phyloP scores from a whole-genome alignment of 2,888 invertebrate species.

The Drosophila pseudotalamancana region DNA sequence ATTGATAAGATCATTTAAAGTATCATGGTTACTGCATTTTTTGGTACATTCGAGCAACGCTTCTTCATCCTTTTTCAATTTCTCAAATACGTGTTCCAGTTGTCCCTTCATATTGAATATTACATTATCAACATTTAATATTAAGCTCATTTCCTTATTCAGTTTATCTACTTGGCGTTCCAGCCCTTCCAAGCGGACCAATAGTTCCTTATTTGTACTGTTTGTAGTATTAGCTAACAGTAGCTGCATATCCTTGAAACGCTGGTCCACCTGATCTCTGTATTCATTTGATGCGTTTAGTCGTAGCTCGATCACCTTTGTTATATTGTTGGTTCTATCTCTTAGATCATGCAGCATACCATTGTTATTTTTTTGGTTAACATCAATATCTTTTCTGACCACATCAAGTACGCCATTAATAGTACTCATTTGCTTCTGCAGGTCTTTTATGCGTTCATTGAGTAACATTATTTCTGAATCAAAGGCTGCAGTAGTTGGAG shows the following conservation, averaged over 20 bases:
- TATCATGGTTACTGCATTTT: conserved; percentile 21
- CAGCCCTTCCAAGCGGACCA: background rate
- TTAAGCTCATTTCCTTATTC: too few relatives aligned
- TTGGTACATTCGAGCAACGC: conserved; percentile 4
- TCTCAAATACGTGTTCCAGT: background rate
- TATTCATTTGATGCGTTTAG: background rate
- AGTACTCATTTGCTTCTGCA: background rate
- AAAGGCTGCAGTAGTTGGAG: background rate
- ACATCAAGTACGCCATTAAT: background rate
- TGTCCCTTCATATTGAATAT: too few relatives aligned
- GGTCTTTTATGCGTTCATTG: background rate
- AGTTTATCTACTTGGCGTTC: too few relatives aligned
- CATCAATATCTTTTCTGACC: background rate
- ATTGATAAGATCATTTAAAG: conserved; percentile 38
- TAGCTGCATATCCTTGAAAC: background rate
- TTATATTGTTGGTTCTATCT: background rate
- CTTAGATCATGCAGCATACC: background rate
- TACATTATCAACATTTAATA: too few relatives aligned
- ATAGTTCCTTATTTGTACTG: background rate
- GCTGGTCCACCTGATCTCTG: background rate
- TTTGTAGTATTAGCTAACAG: background rate
- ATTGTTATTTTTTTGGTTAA: background rate
- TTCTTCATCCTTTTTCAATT: background rate
- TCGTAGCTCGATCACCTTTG: background rate
- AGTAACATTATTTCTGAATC: background rate